Base-by-base conservation (phyloP, 2,888 invertebrate species). In the Formica aserva region DNA sequence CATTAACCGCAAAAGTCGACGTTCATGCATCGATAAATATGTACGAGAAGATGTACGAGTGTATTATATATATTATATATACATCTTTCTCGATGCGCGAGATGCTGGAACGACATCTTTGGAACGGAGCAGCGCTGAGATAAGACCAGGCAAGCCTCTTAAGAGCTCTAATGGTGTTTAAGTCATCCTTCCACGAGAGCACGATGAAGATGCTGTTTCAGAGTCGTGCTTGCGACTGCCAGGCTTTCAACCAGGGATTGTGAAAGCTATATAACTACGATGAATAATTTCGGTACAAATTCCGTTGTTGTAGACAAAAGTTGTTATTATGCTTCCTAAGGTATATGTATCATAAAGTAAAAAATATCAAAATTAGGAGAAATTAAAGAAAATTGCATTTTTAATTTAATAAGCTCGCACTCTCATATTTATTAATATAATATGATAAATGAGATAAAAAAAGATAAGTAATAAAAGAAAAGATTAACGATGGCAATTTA, bases 121-220 rank as follows among this genome's bases (percentile, higher is more conserved):
- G 72, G 83, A 72, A 77, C 72, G 62, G 52, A 76, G 52, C 48
- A 41, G 15, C 45, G n/a, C 15, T 29, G 63, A 72, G 85, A 85
- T 85, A 85, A 85, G 60, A 67, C 48, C 57, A 38, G 66, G 45
- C 57, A 72, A 83, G 41, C 48, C 77, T 83, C 77, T 83, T 85
- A 85, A 85, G 84, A 83, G 83, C 72, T 78, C 72, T 78, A 83
- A 85, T 83, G 85, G 85, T 72, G 48, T 72, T 77, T 74, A 69
- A 84, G 84, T 85, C 83, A 52, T 83, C 62, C 83, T 62, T 85
- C 22, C 75, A 63, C 52, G 65, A 80, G 71, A 72, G 69, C 22
- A 48, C 9, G n/a, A 5, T 60, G 57, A 67, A 32, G n/a, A 57
- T 38, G 77, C 67, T 57, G 67, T 66, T 52, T 26, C 52, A 38